phyloP scores from a whole-genome alignment of 1,140 invertebrate genomes.

The Scaptomyza montana region DNA sequence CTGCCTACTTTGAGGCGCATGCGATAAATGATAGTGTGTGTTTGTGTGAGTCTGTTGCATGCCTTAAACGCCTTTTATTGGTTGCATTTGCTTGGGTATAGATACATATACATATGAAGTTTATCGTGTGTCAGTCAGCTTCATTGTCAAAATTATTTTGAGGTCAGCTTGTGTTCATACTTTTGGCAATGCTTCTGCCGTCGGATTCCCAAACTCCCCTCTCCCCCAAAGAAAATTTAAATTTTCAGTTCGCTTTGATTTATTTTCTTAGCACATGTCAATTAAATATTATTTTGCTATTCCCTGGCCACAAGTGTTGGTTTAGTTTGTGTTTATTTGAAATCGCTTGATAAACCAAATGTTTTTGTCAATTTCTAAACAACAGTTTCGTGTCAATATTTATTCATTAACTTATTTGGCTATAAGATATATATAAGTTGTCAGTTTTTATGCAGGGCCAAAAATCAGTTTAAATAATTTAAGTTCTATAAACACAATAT shows the following conservation, averaged over 20 bases:
- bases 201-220: not conserved
- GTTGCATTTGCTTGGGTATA: slow-evolving; percentile 15
- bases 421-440: too few species aligned
- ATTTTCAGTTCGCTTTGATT: slow-evolving; percentile 28
- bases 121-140: slow-evolving; percentile 44
- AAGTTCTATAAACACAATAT: too few species aligned
- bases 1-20: slow-evolving; percentile 69
- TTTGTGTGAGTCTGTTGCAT: slow-evolving; percentile 31
- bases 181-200: slow-evolving; percentile 53
- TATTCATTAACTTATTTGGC: too few species aligned
- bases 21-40: slow-evolving; percentile 5
- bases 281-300: slow-evolving; percentile 38
- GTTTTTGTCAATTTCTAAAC: not conserved
- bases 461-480: too few species aligned
- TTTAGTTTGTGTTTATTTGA: not conserved
- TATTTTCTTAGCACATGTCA: slow-evolving; percentile 12
- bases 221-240: not conserved
- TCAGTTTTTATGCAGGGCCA: too few species aligned
- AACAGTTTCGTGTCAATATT: too few species aligned
- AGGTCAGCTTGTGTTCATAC: slow-evolving; percentile 78
- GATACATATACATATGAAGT: not conserved
- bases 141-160: slow-evolving; percentile 81
- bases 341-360: not conserved
- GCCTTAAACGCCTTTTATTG: slow-evolving; percentile 72
- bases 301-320: slow-evolving; percentile 31